These are phyloP conservation scores for Archaeoteleia sp. DNA, from an alignment of 2,888 invertebrate species.

Conservation along the genomic window DNA sequence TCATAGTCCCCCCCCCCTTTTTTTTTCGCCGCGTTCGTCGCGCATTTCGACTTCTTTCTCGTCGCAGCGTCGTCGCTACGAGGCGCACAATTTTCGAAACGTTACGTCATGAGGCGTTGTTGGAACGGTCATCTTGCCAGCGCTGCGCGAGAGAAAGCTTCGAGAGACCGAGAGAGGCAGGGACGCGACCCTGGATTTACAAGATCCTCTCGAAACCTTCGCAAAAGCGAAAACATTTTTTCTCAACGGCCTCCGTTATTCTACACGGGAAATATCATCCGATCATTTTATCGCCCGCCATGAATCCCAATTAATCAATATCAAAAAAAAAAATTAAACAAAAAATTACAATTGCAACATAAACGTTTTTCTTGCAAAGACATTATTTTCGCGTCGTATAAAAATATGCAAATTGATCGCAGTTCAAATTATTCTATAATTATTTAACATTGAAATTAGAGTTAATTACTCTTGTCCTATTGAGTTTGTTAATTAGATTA, in stretches of 20 bases:
- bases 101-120: constrained; percentile 50
- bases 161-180: constrained; percentile 37
- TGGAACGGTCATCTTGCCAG: constrained; percentile 45
- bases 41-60: constrained; percentile 13
- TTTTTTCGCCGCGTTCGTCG: constrained; percentile 14
- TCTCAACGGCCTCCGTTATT: constrained; percentile 45
- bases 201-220: constrained; percentile 47
- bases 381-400: too few relatives aligned
- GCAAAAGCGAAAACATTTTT: constrained; percentile 45
- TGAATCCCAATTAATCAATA: constrained; percentile 34
- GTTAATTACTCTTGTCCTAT: too few relatives aligned
- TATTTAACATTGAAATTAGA: too few relatives aligned
- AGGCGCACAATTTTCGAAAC: constrained; percentile 53
- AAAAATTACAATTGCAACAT: too few relatives aligned
- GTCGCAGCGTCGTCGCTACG: constrained; percentile 53
- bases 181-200: constrained; percentile 51
- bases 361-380: too few relatives aligned
- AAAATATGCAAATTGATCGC: too few relatives aligned
- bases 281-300: too few relatives aligned
- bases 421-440: too few relatives aligned
- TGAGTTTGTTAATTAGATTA: too few relatives aligned
- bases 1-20: constrained; percentile 16
- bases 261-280: too few relatives aligned
- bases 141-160: constrained; percentile 47
- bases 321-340: constrained; percentile 25